Evolutionary conservation across 1,140 invertebrate genomes (phyloP).

Genomic region (Pseudachorutes palmiensis): DNA sequence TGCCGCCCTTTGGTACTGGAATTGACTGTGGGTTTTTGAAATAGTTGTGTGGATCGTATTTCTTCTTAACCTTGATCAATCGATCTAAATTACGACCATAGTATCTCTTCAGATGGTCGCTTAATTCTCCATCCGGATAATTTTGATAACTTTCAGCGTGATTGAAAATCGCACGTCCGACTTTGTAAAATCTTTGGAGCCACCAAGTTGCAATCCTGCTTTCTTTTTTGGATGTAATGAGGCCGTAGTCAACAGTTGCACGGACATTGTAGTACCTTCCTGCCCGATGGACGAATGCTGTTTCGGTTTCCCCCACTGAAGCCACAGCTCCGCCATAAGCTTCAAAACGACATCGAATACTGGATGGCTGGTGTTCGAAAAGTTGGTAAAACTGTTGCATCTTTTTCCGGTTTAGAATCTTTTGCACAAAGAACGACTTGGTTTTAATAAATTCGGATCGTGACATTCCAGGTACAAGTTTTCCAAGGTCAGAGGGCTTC

Average conservation of each 20-base stretch:
- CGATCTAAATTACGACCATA: not conserved
- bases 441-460: not conserved
- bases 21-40: conserved; percentile 16
- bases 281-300: not conserved
- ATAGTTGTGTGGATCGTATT: conserved; percentile 13
- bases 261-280: not conserved
- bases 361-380: not conserved
- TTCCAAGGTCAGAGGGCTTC: not conserved
- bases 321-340: not conserved
- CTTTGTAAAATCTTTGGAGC: not conserved
- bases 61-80: not conserved
- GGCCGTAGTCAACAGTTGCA: not conserved
- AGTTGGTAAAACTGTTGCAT: not conserved
- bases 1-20: too few relatives aligned
- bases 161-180: not conserved
- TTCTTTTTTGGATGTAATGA: not conserved
- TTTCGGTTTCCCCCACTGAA: not conserved
- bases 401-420: not conserved
- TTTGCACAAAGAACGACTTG: not conserved
- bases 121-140: not conserved
- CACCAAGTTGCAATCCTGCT: not conserved
- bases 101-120: conserved; percentile 1
- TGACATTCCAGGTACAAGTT: not conserved
- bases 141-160: not conserved
- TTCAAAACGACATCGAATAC: not conserved